phyloP scores from a whole-genome alignment of 2,888 invertebrate genomes.

The Acleris holmiana region DNA sequence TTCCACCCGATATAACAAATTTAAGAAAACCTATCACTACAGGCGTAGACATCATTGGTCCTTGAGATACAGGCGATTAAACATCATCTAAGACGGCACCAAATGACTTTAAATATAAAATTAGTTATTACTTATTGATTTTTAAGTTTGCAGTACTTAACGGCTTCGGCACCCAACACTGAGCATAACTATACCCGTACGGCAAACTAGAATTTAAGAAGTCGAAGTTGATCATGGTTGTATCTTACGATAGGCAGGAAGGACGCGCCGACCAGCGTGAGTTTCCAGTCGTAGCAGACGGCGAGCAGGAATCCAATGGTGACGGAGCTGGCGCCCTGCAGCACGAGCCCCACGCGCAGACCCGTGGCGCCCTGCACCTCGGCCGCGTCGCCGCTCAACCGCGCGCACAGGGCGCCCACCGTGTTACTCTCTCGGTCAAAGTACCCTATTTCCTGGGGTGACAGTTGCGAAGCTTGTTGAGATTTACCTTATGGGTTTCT shows the following conservation, averaged over 20 bases:
- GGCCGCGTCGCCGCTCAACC: constrained; percentile 78
- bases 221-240: constrained; percentile 17
- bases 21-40: too few relatives aligned
- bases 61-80: too few relatives aligned
- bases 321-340: constrained; percentile 74
- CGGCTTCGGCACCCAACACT: too few relatives aligned
- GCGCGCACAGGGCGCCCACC: constrained; percentile 77
- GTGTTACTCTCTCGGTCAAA: constrained; percentile 77
- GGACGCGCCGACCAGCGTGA: constrained; percentile 72
- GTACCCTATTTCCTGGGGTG: constrained; percentile 75
- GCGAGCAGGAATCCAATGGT: constrained; percentile 68
- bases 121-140: too few relatives aligned
- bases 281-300: constrained; percentile 73
- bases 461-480: background rate
- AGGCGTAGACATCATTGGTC: too few relatives aligned
- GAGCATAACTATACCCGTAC: too few relatives aligned
- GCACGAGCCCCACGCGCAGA: constrained; percentile 69
- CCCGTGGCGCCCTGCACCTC: constrained; percentile 80
- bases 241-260: constrained; percentile 70
- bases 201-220: too few relatives aligned
- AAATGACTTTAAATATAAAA: too few relatives aligned
- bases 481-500: background rate
- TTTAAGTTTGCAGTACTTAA: too few relatives aligned
- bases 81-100: too few relatives aligned
- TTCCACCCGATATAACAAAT: too few relatives aligned